phyloP scores from a whole-genome alignment of 2,888 invertebrate species.

The Drosophila bunnanda region DNA sequence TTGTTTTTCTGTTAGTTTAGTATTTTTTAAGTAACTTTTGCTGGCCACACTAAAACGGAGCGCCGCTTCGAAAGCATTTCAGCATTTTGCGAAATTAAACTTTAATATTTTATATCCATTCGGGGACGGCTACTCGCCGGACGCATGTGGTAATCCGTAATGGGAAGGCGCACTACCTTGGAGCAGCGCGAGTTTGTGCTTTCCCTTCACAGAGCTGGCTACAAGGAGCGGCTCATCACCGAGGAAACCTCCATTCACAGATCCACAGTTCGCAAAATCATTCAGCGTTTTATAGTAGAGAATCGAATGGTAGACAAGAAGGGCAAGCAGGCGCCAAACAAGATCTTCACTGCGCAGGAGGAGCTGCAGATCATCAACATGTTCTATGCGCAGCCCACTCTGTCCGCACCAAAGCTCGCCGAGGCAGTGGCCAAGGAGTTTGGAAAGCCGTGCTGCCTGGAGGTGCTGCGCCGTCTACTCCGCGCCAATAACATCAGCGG shows the following conservation, averaged over 20 bases:
- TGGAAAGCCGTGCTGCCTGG: slow-evolving; percentile 1
- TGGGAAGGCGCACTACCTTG: slow-evolving; percentile 5
- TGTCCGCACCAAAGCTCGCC: slow-evolving; percentile 8
- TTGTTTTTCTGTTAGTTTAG: not conserved
- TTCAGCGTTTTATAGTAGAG: slow-evolving; percentile 1
- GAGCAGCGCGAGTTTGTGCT: slow-evolving; percentile 3
- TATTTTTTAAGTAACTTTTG: no score
- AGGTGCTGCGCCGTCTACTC: slow-evolving; percentile 1
- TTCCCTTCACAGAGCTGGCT: not conserved
- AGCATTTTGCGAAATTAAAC: not conserved
- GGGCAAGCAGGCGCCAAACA: not conserved
- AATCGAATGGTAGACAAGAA: slow-evolving; percentile 2
- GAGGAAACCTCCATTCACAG: slow-evolving; percentile 2
- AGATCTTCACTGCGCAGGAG: slow-evolving; percentile 6
- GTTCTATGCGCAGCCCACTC: slow-evolving; percentile 4
- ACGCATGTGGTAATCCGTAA: not conserved
- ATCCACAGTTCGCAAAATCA: slow-evolving; percentile 12
- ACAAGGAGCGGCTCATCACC: not conserved
- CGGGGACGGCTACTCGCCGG: not conserved
- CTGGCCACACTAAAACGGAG: slow-evolving; percentile 4
- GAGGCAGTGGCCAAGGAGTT: not conserved
- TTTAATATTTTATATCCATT: not conserved
- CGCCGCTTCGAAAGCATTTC: slow-evolving; percentile 18
- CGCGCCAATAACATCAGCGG: slow-evolving; percentile 1
- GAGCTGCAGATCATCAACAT: slow-evolving; percentile 5